phyloP scores from a whole-genome alignment of 2,888 invertebrate genomes.

The Lochmaea crataegi region DNA sequence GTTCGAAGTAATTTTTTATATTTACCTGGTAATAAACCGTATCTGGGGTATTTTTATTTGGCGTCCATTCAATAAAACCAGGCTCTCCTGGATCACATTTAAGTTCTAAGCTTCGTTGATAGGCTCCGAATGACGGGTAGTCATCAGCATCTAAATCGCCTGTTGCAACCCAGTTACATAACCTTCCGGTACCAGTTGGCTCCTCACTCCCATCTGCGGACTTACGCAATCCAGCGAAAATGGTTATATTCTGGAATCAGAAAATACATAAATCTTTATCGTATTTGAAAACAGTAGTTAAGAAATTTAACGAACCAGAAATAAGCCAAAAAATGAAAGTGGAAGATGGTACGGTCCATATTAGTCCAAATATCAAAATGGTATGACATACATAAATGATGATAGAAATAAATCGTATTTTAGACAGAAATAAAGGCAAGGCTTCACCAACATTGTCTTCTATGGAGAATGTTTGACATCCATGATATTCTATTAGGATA shows the following conservation, averaged over 20 bases:
- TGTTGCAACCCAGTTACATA: constrained; percentile 90
- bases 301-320: neutral
- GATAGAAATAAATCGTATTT: too few relatives aligned
- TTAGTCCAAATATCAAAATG: too few relatives aligned
- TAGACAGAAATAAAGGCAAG: too few relatives aligned
- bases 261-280: neutral
- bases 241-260: constrained; percentile 74
- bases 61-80: constrained; percentile 88
- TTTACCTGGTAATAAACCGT: constrained; percentile 91
- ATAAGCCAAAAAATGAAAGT: too few relatives aligned
- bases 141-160: constrained; percentile 82
- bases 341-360: too few relatives aligned
- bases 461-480: too few relatives aligned
- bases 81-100: constrained; percentile 88
- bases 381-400: too few relatives aligned
- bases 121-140: constrained; percentile 89
- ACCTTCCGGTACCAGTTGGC: constrained; percentile 84
- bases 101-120: constrained; percentile 85
- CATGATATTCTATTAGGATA: too few relatives aligned
- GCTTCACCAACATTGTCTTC: too few relatives aligned
- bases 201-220: constrained; percentile 75
- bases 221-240: constrained; percentile 84
- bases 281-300: too few relatives aligned
- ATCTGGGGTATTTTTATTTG: constrained; percentile 87
- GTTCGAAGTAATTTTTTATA: neutral